A percentile compares a stretch with the other conserved stretches of the same genome.
Evolutionary conservation across 2,113 vertebrate species (phyloP).

Genomic region (Callaeas wilsoni): DNA sequence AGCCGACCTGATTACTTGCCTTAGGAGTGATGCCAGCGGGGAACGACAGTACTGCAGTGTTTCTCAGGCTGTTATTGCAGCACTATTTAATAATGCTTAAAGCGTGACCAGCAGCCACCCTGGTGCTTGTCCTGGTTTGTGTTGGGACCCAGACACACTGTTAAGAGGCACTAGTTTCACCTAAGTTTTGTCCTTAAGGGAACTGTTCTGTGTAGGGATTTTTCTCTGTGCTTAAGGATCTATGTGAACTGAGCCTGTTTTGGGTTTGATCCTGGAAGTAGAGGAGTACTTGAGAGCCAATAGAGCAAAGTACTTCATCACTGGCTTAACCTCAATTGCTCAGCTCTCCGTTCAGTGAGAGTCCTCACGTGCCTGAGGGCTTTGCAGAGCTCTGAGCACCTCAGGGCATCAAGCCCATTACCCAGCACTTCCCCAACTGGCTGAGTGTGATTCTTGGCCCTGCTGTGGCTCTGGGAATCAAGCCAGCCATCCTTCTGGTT

Average conservation of each 20-base stretch:
- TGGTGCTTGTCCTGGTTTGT: not conserved
- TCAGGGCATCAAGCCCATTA: not conserved
- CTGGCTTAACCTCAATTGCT: not conserved
- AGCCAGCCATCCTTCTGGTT: not conserved
- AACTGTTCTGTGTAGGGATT: not conserved
- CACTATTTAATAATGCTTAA: not conserved
- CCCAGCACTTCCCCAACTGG: not conserved
- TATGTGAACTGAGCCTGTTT: not conserved
- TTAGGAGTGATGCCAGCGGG: fast-evolving
- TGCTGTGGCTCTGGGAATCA: not conserved
- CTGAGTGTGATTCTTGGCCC: not conserved
- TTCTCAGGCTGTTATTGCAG: not conserved
- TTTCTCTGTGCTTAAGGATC: not conserved
- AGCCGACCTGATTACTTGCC: fast-evolving
- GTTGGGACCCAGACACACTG: not conserved
- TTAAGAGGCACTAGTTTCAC: not conserved
- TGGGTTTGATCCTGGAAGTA: not conserved
- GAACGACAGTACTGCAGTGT: fast-evolving
- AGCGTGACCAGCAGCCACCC: not conserved
- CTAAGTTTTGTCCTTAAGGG: not conserved
- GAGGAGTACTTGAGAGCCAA: not conserved
- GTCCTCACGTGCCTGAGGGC: not conserved
- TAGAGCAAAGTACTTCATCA: not conserved
- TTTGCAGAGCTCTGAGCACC: not conserved
- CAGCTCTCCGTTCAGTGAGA: not conserved